Percentiles rank a stretch among this genome's conserved stretches.
Conservation (phyloP, 2,888 invertebrate species). For the Ennomos fuscantarius region DNA sequence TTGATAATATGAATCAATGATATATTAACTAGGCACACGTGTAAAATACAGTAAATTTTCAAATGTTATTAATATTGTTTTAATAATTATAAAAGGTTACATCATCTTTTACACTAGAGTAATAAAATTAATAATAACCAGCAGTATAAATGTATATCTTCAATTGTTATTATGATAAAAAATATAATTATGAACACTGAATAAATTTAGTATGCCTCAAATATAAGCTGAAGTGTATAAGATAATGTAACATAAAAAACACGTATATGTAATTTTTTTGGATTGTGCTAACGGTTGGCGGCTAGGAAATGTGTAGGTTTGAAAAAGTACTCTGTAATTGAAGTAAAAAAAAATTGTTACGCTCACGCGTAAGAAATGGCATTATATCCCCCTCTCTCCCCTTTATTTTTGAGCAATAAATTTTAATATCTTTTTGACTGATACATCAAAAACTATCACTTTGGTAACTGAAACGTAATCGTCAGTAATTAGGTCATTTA, state of each 20-base stretch:
- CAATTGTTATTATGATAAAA: neutral
- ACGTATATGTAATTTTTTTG: conserved; percentile 11
- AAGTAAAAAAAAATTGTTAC: conserved; percentile 13
- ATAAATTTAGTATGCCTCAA: conserved; percentile 2
- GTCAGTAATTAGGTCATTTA: too few species aligned
- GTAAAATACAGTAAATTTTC: conserved; percentile 27
- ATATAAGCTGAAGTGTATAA: conserved; percentile 13
- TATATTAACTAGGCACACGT: conserved; percentile 25
- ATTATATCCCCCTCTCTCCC: conserved; percentile 1
- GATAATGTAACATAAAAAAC: conserved; percentile 20
- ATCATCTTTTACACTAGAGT: conserved; percentile 14
- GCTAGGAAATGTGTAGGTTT: conserved; percentile 37
- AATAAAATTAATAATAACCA: neutral
- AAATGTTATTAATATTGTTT: conserved; percentile 14
- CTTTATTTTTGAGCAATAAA: neutral
- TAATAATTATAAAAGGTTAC: conserved; percentile 23
- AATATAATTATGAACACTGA: conserved; percentile 4
- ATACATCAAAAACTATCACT: too few species aligned
- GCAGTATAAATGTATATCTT: neutral
- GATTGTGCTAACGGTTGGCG: conserved; percentile 25
- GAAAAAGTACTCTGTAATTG: conserved; percentile 24
- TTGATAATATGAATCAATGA: conserved; percentile 27
- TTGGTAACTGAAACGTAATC: too few species aligned
- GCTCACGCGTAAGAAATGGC: conserved; percentile 19
- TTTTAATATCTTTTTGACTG: too few species aligned